phyloP scores from a whole-genome alignment of 2,113 vertebrate genomes.

The Melanotaenia duboulayi region DNA sequence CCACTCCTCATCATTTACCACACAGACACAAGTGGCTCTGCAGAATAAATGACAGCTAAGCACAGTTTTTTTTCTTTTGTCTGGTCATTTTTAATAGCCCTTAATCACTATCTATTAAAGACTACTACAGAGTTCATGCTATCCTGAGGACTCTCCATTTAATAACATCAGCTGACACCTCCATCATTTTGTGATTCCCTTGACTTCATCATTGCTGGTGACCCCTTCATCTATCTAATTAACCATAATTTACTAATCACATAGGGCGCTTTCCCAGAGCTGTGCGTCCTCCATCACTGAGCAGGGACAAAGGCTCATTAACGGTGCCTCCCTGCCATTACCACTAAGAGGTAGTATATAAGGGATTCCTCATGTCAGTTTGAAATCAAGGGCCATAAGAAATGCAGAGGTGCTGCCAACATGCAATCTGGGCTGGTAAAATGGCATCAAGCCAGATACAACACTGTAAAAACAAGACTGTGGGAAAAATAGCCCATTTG shows the following conservation, averaged over 20 bases:
- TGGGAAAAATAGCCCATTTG: constrained; percentile 33
- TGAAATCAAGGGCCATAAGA: constrained; percentile 57
- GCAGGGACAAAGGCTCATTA: constrained; percentile 76
- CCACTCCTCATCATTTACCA: constrained; percentile 32
- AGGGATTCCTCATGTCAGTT: constrained; percentile 65
- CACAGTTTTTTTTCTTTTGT: constrained; percentile 54
- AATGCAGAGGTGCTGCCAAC: constrained; percentile 49
- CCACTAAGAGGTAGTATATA: constrained; percentile 41
- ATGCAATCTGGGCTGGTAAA: constrained; percentile 27
- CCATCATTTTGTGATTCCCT: constrained; percentile 78
- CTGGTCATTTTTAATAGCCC: constrained; percentile 68
- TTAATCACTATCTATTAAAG: constrained; percentile 71
- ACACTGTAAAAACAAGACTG: constrained; percentile 26
- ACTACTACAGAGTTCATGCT: constrained; percentile 40
- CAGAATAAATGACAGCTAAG: constrained; percentile 41
- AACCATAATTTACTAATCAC: constrained; percentile 85
- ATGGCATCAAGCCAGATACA: constrained; percentile 27
- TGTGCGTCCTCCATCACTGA: constrained; percentile 71
- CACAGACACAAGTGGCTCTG: constrained; percentile 21
- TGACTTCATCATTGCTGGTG: constrained; percentile 83
- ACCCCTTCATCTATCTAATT: constrained; percentile 89
- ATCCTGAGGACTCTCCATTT: constrained; percentile 61
- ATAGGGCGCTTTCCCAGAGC: constrained; percentile 76
- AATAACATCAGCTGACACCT: constrained; percentile 57
- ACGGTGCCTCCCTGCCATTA: constrained; percentile 34